Base-by-base conservation (phyloP, 2,797 vertebrate species). In the Nyctalus aviator region DNA sequence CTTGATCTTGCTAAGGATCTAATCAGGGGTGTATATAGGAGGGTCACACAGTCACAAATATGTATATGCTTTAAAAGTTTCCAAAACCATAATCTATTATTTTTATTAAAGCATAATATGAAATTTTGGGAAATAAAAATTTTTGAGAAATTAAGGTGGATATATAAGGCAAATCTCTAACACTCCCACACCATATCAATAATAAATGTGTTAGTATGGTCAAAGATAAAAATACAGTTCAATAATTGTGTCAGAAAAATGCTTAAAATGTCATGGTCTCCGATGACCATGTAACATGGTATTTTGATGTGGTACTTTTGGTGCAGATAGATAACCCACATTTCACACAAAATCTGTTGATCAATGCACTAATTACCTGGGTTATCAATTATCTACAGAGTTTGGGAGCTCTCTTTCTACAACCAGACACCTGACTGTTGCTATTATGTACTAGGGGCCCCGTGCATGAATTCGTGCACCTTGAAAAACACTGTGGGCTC, bases 281-380 rank as follows among this genome's bases (percentile, higher is more conserved):
- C 35, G 8, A 1, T 23, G 12, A 2, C 10, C n/a, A 55, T 59
- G 3, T 10, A 27, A 8, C 8, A 0, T 12, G n/a, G 5, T 35
- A 20, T 11, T 23, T 57, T 30, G 2, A 14, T n/a, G 7, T 72
- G 17, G 25, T 48, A 41, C 37, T 48, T 57, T 48, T 66, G 21
- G 21, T 72, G 9, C 21, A 89, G 17, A 46, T 6, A 44, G 8
- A 50, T n/a, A 75, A n/a, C 25, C 69, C 3, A 23, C 8, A 37
- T 89, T 89, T 53, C 59, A 78, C 20, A 79, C 66, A 71, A 5
- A 23, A 55, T 1, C 55, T 37, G 3, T 55, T 66, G 57, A 71
- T 50, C 3, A 21, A 5, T 46, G 6, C 14, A 7, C 50, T 11
- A 46, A 25, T 84, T 37, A 32, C 23, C 15, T 68, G 0, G 8